Evolutionary conservation across 53 echinoderm and acorn worm species (phyloP).

Genomic region (Patiria pectinifera): DNA sequence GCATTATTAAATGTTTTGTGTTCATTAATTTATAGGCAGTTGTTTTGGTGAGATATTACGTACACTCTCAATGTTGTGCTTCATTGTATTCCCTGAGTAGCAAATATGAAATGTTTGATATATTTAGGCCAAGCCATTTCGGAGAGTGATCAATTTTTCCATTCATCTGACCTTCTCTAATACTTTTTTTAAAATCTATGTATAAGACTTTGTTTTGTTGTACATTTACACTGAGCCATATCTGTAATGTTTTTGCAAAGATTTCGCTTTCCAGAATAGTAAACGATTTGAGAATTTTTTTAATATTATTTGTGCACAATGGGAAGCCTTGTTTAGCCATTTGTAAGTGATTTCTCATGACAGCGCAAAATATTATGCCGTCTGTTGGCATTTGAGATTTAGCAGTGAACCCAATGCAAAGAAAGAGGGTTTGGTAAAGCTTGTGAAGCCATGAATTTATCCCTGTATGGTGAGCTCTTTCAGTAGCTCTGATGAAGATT

Average conservation of each 20-base stretch:
- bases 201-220: not conserved
- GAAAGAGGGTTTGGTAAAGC: not conserved
- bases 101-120: not conserved
- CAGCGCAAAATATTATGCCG: not conserved
- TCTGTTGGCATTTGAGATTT: not conserved
- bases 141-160: not conserved
- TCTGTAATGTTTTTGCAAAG: not conserved
- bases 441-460: not conserved
- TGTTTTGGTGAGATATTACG: not conserved
- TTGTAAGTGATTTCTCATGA: not conserved
- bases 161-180: not conserved
- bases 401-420: not conserved
- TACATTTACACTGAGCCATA: not conserved
- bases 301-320: slow-evolving; percentile 1
- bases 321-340: not conserved
- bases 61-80: not conserved
- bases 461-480: not conserved
- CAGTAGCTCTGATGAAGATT: not conserved
- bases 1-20: not conserved
- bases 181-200: not conserved
- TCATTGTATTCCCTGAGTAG: not conserved
- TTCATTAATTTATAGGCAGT: not conserved
- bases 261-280: not conserved
- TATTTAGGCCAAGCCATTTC: not conserved
- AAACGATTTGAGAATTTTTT: not conserved